Evolutionary conservation across 1,140 invertebrate genomes (phyloP).

Genomic region (Eubasilissa regina): DNA sequence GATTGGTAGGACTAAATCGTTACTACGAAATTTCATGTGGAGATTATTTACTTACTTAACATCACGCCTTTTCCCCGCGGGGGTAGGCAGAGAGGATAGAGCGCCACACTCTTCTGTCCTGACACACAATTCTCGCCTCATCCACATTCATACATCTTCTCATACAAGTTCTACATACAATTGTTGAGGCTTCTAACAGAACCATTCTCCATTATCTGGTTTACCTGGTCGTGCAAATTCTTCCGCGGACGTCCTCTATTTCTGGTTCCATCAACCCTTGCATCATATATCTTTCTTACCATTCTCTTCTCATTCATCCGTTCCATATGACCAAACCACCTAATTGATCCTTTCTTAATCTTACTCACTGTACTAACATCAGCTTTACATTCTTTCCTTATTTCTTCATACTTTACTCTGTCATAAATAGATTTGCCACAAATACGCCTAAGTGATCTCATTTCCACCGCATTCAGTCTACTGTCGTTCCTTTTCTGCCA

Average conservation of each 20-base stretch:
- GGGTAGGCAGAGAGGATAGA: conserved; percentile 5
- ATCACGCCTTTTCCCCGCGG: not conserved
- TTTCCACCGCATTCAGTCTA: not conserved
- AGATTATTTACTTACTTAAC: not conserved
- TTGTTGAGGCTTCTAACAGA: not conserved
- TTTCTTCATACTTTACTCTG: not conserved
- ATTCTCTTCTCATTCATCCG: not conserved
- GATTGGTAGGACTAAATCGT: no score
- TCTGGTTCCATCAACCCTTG: not conserved
- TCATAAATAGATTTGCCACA: not conserved
- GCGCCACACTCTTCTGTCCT: conserved; percentile 1
- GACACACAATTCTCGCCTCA: not conserved
- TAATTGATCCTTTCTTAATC: not conserved
- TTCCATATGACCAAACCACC: not conserved
- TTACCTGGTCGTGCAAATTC: not conserved
- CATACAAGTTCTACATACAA: not conserved
- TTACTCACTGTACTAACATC: not conserved
- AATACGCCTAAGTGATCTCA: not conserved
- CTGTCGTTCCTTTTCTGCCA: not conserved
- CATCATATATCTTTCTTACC: not conserved
- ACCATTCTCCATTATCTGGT: not conserved
- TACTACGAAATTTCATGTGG: no score
- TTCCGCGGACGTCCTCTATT: not conserved
- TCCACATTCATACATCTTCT: not conserved
- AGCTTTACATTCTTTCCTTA: not conserved